Evolutionary conservation across 2,113 vertebrate species (phyloP).

Genomic region (Cebidichthys violaceus): DNA sequence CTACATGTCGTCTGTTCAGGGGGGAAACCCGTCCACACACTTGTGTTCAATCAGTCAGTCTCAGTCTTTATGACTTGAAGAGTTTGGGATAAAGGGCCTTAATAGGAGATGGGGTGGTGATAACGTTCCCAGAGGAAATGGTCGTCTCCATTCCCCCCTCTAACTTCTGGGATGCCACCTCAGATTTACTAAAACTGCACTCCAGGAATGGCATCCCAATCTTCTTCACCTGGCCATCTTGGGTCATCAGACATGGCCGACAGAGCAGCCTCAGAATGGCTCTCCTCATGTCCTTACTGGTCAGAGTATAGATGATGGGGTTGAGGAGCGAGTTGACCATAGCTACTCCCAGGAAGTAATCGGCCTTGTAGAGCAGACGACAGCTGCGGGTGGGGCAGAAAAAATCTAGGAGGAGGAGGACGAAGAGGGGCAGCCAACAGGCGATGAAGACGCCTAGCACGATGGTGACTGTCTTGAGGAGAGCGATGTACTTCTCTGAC

Average conservation of each 20-base stretch:
- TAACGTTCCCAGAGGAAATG: conserved; percentile 82
- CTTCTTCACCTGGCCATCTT: conserved; percentile 77
- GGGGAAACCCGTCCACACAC: conserved; percentile 41
- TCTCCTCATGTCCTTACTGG: conserved; percentile 89
- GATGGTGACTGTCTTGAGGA: conserved; percentile 90
- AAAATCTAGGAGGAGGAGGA: conserved; percentile 89
- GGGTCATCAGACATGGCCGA: conserved; percentile 80
- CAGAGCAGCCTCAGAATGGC: conserved; percentile 88
- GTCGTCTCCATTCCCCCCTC: conserved; percentile 83
- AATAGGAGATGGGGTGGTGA: conserved; percentile 77
- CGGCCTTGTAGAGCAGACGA: conserved; percentile 85
- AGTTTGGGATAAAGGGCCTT: conserved; percentile 79
- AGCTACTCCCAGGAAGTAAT: conserved; percentile 91
- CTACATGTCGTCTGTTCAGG: conserved; percentile 50
- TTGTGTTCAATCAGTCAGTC: conserved; percentile 22
- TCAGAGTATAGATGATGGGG: conserved; percentile 93
- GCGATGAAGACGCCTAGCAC: conserved; percentile 89
- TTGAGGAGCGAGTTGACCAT: conserved; percentile 93
- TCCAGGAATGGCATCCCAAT: conserved; percentile 85
- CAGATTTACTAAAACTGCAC: conserved; percentile 87
- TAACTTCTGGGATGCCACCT: conserved; percentile 81
- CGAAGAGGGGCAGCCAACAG: conserved; percentile 92
- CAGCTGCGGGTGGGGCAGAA: conserved; percentile 81
- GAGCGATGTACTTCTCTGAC: conserved; percentile 86
- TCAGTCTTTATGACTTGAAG: conserved; percentile 72